Percentiles rank a stretch among this genome's conserved stretches.
These are phyloP conservation scores for Petrolisthes manimaculis DNA, from an alignment of 2,888 invertebrate genomes.

Conservation along the genomic window DNA sequence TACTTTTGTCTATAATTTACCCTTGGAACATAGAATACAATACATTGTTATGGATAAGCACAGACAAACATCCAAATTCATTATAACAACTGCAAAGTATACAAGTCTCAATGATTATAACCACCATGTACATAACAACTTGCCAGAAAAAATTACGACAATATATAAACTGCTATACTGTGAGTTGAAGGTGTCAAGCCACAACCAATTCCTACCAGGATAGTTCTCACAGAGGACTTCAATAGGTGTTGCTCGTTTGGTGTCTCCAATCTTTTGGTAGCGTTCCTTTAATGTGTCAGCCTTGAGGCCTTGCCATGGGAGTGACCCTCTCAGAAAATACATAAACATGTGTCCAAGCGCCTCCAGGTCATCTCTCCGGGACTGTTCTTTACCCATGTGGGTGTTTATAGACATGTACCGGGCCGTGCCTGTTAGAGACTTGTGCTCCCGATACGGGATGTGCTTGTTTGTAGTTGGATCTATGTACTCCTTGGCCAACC, in stretches of 20 bases:
- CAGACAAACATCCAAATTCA: background rate
- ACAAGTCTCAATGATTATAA: background rate
- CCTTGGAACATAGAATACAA: no score
- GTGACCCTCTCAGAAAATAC: conserved; percentile 99
- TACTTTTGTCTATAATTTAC: no score
- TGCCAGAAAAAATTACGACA: no score
- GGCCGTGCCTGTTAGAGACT: conserved; percentile 99
- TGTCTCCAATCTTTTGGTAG: conserved; percentile 99
- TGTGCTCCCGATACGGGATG: conserved; percentile 99
- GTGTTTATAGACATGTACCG: conserved; percentile 99
- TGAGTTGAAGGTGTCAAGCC: background rate
- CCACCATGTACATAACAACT: no score
- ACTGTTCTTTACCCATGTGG: conserved; percentile 99
- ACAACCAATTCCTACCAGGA: conserved; percentile 72
- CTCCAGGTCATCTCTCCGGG: conserved; percentile 98
- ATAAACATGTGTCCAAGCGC: conserved; percentile 99
- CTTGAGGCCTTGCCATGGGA: conserved; percentile 99
- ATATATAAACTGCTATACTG: background rate
- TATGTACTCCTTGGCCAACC: conserved; percentile 99
- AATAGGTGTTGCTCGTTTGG: conserved; percentile 98
- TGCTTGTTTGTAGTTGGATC: conserved; percentile 99
- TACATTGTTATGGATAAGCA: no score
- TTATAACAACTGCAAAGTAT: background rate
- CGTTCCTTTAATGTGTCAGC: conserved; percentile 98
- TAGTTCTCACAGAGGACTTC: conserved; percentile 84